Evolutionary conservation across 2,797 vertebrate genomes (phyloP), one percentile per base, ranked within the genome.

Genomic region (Chrysocyon brachyurus): DNA sequence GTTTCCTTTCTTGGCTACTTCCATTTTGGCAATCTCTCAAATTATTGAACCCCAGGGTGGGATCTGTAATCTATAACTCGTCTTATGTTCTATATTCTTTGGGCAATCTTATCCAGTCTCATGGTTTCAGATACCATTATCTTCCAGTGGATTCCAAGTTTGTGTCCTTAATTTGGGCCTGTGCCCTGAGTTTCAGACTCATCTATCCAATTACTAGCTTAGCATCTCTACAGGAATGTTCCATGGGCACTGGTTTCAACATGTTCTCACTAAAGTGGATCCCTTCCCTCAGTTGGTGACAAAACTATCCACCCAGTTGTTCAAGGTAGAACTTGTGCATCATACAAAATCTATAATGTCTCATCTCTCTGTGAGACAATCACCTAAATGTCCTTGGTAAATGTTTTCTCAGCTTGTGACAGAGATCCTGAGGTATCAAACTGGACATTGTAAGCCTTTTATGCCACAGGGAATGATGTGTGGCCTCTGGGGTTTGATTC

Each of bases 1-100:
- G 6, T 90, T 93, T 93, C 5, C 14, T 84, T 90, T 87, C 63
- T 94, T 68, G 6, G 33, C n/a, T 70, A 56, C 26, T 95, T 91
- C 93, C 84, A 16, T 46, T 91, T 66, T 72, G 33, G 11, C 28
- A 26, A 46, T 56, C 36, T 24, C 33, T 91, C 31, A 90, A 63
- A 92, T 90, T 87, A 87, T 82, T 81, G 14, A 64, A 12, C 15
- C 54, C 40, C 9, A 19, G 52, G 3, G 16, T 77, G 81, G 24
- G n/a, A 12, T 87, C 21, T 17, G 97, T 64, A 92, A 77, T 75
- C 57, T 22, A 26, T 12, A 87, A 16, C 6, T 90, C 57, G 12
- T 70, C n/a, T 87, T 22, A 73, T 12, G 94, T 87, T 87, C 28
- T 56, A 24, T 81, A 33, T 56, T 70, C 52, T 90, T 93, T 94